phyloP scores from a whole-genome alignment of 1,140 invertebrate genomes.

The Cotesia vestalis region DNA sequence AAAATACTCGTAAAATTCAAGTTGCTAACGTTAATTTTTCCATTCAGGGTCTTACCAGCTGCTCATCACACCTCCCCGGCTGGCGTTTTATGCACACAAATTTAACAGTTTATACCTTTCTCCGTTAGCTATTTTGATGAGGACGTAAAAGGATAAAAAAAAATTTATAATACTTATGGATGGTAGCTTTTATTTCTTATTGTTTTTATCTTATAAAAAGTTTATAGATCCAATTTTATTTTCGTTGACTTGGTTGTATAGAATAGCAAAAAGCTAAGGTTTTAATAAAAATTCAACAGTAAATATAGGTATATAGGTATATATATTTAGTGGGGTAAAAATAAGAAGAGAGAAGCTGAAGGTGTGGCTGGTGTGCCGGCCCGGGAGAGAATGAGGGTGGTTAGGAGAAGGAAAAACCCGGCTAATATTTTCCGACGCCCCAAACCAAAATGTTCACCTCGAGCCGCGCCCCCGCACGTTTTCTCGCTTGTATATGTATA shows the following conservation, averaged over 20 bases:
- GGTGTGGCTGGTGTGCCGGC: conserved; percentile 18
- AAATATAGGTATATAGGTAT: background rate
- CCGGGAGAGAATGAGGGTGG: conserved; percentile 8
- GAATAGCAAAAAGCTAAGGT: no score
- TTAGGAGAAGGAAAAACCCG: conserved; percentile 38
- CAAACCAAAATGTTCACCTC: conserved; percentile 42
- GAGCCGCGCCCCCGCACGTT: conserved; percentile 37
- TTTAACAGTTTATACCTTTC: conserved; percentile 6
- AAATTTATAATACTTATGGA: no score
- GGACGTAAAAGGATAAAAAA: no score
- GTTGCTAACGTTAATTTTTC: conserved; percentile 52
- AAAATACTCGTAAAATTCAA: conserved; percentile 58
- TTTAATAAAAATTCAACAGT: conserved; percentile 2
- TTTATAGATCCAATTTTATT: no score
- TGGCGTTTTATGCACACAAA: conserved; percentile 40
- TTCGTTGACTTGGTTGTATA: no score
- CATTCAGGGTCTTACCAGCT: conserved; percentile 40
- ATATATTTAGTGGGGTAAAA: background rate
- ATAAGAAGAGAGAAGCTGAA: conserved; percentile 37
- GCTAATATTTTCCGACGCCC: conserved; percentile 61
- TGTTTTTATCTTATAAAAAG: no score
- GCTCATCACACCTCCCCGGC: no score
- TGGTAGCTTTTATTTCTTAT: no score
- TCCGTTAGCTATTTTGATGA: background rate
- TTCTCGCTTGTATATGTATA: conserved; percentile 24